Base-by-base conservation (phyloP, 2,797 vertebrate genomes). In the Danio aesculapii region DNA sequence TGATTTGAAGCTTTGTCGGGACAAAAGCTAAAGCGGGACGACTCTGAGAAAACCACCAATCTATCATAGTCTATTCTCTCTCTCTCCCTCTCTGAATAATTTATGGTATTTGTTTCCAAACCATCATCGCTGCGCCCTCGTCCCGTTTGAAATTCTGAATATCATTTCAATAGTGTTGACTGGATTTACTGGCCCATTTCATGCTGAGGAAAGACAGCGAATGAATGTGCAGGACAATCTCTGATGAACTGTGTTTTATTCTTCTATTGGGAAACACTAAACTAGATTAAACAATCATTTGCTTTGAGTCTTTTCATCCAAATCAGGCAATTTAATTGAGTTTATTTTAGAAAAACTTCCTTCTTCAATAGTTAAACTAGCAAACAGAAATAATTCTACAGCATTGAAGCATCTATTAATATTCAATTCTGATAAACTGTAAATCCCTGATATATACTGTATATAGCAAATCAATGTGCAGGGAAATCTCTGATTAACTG, bases 51-150 rank as follows among this genome's bases (percentile, higher is more conserved):
- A 79, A 83, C 14, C 43, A 76, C 55, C 76, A 67, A 75, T 76
- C 75, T 75, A 52, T 75, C 78, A 53, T 13, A 63, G 19, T 68
- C 76, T 75, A 39, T 53, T n/a, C 69, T 46, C 59, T 64, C 78
- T 81, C 71, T 57, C 46, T 55, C 74, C 63, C 59, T 68, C 61
- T 61, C 73, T 86, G 81, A 88, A 87, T 86, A 83, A 87, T 86
- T 87, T 81, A 87, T 87, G 75, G 74, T 71, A 84, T 90, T 89
- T 88, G 86, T 85, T 87, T 84, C 82, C 76, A 81, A 85, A 81
- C 57, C 79, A 77, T 70, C 81, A 79, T 79, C 69, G 79, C 77
- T 67, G 74, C 75, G 49, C 55, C 61, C 50, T 63, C 79, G 70
- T 75, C 74, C 75, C 82, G 72, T 77, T 85, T 86, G 81, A 86